Evolutionary conservation across 2,888 invertebrate genomes (phyloP).

Genomic region (Abscondita cerata): DNA sequence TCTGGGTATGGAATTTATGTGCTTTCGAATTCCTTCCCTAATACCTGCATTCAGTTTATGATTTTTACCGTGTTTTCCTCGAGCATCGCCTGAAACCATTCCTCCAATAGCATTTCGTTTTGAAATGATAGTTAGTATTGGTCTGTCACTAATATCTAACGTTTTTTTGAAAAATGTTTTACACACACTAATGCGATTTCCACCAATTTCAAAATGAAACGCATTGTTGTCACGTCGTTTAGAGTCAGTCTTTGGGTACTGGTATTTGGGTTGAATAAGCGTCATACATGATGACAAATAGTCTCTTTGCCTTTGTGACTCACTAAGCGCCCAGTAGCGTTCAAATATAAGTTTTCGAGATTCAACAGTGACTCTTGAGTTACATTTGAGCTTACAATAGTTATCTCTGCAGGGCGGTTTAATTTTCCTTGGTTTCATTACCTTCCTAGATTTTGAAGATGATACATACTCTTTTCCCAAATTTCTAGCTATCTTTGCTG

Average conservation of each 20-base stretch:
- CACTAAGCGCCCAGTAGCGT: slow-evolving; percentile 34
- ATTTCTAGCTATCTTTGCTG: too few species aligned
- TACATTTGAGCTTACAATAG: too few species aligned
- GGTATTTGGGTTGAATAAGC: too few species aligned
- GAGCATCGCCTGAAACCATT: too few species aligned
- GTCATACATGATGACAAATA: too few species aligned
- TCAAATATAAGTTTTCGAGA: too few species aligned
- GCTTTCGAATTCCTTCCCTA: slow-evolving; percentile 38
- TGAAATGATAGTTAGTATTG: slow-evolving; percentile 24
- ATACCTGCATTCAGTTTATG: slow-evolving; percentile 33
- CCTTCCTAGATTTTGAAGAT: slow-evolving; percentile 32
- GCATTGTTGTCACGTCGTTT: slow-evolving; percentile 39
- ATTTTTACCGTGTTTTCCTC: slow-evolving; percentile 43
- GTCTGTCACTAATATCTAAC: slow-evolving; percentile 27
- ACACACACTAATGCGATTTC: slow-evolving; percentile 29
- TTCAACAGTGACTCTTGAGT: too few species aligned
- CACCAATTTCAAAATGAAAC: slow-evolving; percentile 39
- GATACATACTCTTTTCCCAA: slow-evolving; percentile 37
- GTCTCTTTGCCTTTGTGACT: slow-evolving; percentile 34
- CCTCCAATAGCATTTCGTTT: slow-evolving; percentile 26
- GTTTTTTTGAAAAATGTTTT: slow-evolving; percentile 31
- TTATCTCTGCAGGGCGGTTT: too few species aligned
- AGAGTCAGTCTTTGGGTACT: slow-evolving; percentile 35
- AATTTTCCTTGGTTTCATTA: too few species aligned
- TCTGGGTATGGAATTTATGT: slow-evolving; percentile 43